Evolutionary conservation across 2,797 vertebrate species (phyloP), one percentile per base, ranked within the genome.

Genomic region (Cygnus olor): DNA sequence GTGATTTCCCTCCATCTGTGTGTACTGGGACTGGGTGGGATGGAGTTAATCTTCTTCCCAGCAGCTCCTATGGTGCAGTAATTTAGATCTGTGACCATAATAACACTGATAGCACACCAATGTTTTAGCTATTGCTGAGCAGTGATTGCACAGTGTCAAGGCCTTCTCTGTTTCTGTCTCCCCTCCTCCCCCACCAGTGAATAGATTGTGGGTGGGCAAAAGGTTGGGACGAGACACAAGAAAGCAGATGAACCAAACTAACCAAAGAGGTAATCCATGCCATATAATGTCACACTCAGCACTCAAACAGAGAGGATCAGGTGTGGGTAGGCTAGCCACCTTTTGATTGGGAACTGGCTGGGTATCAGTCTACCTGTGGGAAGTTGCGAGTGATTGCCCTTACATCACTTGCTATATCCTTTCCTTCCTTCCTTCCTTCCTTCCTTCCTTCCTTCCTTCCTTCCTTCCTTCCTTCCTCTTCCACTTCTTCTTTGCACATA

Each of bases 41-140:
- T 71, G 44, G n/a, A 80, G 72, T 73, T 82, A 63, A 70, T 66
- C 63, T 40, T 82, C 36, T 58, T 80, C 36, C 13, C 2, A 13
- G 44, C 16, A 76, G 30, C 34, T 64, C 0, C 0, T 34, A 47
- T 0, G 1, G n/a, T 17, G 56, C 47, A 56, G 17, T 69, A 36
- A 30, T 78, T 85, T 80, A 88, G 69, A 36, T 78, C 5, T 78
- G 72, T 83, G 65, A 64, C 49, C 40, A 78, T 89, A 95, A 44
- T 53, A 71, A 57, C 7, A 32, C 58, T 94, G 73, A 60, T 69
- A 47, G 47, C 30, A 44, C 1, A 2, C 44, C 47, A 28, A 61
- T 63, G 18, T 42, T 85, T 70, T 45, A 73, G 54, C 54, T 80
- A 4, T 42, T 88, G 72, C 72, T 66, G 82, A 60, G 8, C 42